A percentile compares a stretch with the other conserved stretches of the same genome.
Evolutionary conservation across 2,888 invertebrate genomes (phyloP).

Genomic region (Andrena dorsata): DNA sequence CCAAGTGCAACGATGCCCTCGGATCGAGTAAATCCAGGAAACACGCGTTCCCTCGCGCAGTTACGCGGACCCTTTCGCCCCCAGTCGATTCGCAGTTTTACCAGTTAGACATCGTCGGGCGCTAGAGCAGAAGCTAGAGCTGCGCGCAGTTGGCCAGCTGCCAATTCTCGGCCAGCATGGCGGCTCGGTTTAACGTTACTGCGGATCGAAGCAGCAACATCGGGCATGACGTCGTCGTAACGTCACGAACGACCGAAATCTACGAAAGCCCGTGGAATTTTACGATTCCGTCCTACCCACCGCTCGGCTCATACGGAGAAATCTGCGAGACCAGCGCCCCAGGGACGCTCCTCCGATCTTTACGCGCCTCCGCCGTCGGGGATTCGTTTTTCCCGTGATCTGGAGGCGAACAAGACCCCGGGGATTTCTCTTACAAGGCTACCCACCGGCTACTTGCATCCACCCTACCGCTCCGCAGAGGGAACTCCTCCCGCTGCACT

Average conservation of each 20-base stretch:
- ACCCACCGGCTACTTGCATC: not conserved
- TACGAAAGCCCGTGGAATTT: slow-evolving; percentile 31
- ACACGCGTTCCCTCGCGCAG: not conserved
- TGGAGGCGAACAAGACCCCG: slow-evolving; percentile 9
- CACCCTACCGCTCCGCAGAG: not conserved
- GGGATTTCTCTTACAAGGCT: slow-evolving; percentile 13
- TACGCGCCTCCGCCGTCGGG: slow-evolving; percentile 21
- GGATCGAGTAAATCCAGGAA: not conserved
- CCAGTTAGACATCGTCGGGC: not conserved
- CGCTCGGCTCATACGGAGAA: not conserved
- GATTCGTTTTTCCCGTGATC: slow-evolving; percentile 8
- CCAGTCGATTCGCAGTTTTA: slow-evolving; percentile 3
- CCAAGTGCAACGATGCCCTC: not conserved
- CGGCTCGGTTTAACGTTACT: slow-evolving; percentile 49
- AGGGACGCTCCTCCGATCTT: slow-evolving; percentile 10
- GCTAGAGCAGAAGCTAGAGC: not conserved
- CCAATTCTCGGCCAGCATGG: slow-evolving; percentile 63
- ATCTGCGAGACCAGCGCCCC: not conserved
- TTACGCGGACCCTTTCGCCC: not conserved
- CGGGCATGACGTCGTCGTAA: slow-evolving; percentile 41
- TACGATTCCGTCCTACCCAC: slow-evolving; percentile 4
- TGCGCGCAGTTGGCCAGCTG: slow-evolving; percentile 52
- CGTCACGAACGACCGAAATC: slow-evolving; percentile 34
- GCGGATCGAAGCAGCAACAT: slow-evolving; percentile 54
- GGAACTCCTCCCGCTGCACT: not conserved